Percentiles rank a stretch among this genome's conserved stretches.
Conservation (phyloP, 2,888 invertebrate species). For the Buathra laborator region DNA sequence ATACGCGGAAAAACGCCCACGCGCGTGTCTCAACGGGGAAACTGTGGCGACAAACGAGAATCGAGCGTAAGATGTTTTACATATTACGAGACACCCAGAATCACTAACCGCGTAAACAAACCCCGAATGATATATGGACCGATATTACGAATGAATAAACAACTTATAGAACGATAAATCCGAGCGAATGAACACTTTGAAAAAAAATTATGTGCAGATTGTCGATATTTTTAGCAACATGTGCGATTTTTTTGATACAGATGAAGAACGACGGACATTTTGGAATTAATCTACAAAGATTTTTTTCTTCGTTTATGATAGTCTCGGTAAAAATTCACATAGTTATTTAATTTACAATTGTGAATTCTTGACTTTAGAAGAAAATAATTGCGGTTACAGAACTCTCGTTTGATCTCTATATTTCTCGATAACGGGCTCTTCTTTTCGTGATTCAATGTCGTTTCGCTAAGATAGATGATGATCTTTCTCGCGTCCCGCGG, state of each 20-base stretch:
- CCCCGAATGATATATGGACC: neutral
- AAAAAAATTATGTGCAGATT: neutral
- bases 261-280: neutral
- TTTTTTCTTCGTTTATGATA: neutral
- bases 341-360: neutral
- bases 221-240: neutral
- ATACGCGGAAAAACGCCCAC: slow-evolving; percentile 54
- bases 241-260: neutral
- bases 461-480: slow-evolving; percentile 23
- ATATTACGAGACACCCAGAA: slow-evolving; percentile 19
- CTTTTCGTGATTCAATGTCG: slow-evolving; percentile 46
- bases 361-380: neutral
- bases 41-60: slow-evolving; percentile 13
- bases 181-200: neutral
- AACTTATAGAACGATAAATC: neutral
- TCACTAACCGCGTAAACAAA: neutral
- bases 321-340: neutral
- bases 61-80: slow-evolving; percentile 21
- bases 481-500: slow-evolving; percentile 30
- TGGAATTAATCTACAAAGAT: neutral
- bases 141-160: neutral
- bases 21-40: slow-evolving; percentile 29
- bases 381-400: neutral
- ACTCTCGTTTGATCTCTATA: neutral
- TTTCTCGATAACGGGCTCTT: neutral